Evolutionary conservation across 2,888 invertebrate species (phyloP), one percentile per base, ranked within the genome.

Genomic region (Ctenicera cuprea): DNA sequence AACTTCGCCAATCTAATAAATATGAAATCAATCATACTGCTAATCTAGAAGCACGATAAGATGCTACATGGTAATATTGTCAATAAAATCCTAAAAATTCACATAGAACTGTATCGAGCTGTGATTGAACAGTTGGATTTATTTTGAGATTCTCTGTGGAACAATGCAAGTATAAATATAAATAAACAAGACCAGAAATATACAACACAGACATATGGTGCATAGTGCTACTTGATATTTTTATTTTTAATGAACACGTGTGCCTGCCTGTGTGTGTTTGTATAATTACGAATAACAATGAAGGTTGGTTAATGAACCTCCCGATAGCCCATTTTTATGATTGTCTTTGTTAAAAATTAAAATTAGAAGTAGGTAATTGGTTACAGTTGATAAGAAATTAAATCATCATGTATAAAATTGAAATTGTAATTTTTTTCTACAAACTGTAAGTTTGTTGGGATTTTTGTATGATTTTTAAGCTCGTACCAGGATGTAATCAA

Each of bases 161-260:
- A 65, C 38, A 66, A 38, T 63, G 30, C 8, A 18, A 8, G 54
- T 3, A 38, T 22, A 67, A 45, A 59, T 41, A 66, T 67, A 67
- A 67, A 67, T 59, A 67, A 67, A 45, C 67, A 30, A 18, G 22
- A 14, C 16, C 22, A 67, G 50, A 67, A 33, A 57, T 33, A 45
- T 45, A 67, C 18, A 26, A 7, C 30, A 18, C 20, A 57, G 14
- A 33, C 67, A 59, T 45, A 33, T 59, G 67, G 67, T 33, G 33
- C 48, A 16, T 33, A 30, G 22, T 20, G 38, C n/a, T 54, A 30
- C 54, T 30, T 54, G 30, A 41, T 67, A 33, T 67, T 67, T 67
- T 67, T 57, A 57, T 54, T 48, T 67, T 67, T 67, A 57, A 67
- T 67, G 43, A 52, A 30, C 57, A 57, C 43, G 43, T 67, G 57